Conservation (phyloP, 2,113 vertebrate genomes). For the Xiphias gladius region DNA sequence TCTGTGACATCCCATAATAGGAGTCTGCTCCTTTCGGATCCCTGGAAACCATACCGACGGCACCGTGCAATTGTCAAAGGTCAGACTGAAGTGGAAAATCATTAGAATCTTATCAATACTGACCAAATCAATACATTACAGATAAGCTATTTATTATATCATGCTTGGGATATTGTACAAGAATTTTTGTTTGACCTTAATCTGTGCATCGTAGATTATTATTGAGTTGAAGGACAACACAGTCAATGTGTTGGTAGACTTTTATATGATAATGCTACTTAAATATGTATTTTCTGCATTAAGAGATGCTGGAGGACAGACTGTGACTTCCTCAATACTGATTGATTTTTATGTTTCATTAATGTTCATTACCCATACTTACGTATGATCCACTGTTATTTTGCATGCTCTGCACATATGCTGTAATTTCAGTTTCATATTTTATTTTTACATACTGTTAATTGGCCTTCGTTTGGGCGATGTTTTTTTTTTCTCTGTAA, state of each 20-base stretch:
- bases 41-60: conserved; percentile 77
- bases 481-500: background rate
- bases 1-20: conserved; percentile 49
- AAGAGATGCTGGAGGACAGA: background rate
- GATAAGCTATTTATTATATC: background rate
- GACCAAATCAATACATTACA: conserved; percentile 4
- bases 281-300: background rate
- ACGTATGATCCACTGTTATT: background rate
- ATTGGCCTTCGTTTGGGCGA: background rate
- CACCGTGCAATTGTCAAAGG: conserved; percentile 78
- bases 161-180: background rate
- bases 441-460: background rate
- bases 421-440: background rate
- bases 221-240: background rate
- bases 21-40: conserved; percentile 61
- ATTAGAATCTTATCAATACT: conserved; percentile 29
- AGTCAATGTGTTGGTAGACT: background rate
- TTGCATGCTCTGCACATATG: background rate
- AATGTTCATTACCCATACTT: background rate
- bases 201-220: background rate
- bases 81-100: conserved; percentile 61
- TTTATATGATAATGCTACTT: background rate
- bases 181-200: conserved; percentile 16
- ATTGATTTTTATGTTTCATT: background rate
- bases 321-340: background rate